These are phyloP conservation scores for Rallus limicola DNA, from an alignment of 2,113 vertebrate species.

Conservation along the genomic window DNA sequence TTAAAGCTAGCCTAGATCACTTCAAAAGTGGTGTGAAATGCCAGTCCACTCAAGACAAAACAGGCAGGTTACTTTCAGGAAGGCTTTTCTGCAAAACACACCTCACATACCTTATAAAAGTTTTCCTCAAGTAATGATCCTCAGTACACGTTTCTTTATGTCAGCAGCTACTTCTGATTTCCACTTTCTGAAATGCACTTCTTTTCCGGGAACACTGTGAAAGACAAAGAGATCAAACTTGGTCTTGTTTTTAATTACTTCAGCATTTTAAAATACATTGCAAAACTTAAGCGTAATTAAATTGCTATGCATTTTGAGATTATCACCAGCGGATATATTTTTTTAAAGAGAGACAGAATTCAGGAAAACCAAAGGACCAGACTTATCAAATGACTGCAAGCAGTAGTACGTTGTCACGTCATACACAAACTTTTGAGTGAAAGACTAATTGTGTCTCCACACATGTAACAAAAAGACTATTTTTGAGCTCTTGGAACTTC, in stretches of 20 bases:
- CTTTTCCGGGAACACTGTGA: neutral
- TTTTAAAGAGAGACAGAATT: neutral
- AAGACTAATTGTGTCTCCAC: neutral
- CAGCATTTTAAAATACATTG: neutral
- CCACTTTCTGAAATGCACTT: neutral
- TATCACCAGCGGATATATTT: neutral
- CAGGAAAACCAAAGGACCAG: neutral
- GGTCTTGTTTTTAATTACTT: neutral
- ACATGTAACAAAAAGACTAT: neutral
- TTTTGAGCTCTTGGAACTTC: neutral
- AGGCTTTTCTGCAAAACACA: neutral
- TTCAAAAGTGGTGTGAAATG: neutral
- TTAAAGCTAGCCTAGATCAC: neutral
- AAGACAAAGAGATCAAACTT: neutral
- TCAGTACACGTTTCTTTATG: neutral
- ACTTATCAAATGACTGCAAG: neutral
- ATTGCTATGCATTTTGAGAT: neutral
- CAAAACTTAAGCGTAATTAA: neutral
- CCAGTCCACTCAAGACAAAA: neutral
- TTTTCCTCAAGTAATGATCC: neutral
- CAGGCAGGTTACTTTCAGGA: neutral
- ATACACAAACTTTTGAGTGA: neutral
- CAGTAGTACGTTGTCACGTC: neutral
- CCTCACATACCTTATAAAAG: conserved; percentile 17
- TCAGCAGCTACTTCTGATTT: neutral